These are phyloP conservation scores for Neoscelio sp. DNA, from an alignment of 2,888 invertebrate genomes.

Conservation along the genomic window DNA sequence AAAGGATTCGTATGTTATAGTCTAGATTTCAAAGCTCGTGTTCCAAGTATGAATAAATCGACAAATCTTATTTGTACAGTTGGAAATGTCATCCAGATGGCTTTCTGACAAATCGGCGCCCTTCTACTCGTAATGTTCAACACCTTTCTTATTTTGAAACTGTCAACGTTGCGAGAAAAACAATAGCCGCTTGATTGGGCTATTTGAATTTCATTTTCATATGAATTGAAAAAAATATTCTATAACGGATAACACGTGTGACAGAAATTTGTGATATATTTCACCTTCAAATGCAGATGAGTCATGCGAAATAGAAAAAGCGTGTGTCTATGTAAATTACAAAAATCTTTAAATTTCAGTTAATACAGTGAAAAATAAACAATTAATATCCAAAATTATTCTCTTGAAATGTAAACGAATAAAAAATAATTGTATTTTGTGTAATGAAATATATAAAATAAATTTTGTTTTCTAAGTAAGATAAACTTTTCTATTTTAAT, in stretches of 20 bases:
- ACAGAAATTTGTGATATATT: constrained; percentile 14
- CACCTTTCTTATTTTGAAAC: constrained; percentile 54
- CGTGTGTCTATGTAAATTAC: no score
- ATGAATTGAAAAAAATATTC: constrained; percentile 35
- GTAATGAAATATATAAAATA: no score
- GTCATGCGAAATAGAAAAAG: not conserved
- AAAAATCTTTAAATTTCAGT: no score
- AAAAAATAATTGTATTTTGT: no score
- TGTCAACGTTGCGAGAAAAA: constrained; percentile 56
- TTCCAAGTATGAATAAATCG: constrained; percentile 54
- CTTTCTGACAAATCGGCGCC: constrained; percentile 57
- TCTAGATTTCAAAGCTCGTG: constrained; percentile 40
- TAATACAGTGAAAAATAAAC: no score
- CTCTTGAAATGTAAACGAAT: no score
- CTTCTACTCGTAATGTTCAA: constrained; percentile 38
- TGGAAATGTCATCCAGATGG: constrained; percentile 59
- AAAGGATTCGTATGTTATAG: constrained; percentile 36
- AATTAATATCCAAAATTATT: no score
- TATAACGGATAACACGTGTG: constrained; percentile 2
- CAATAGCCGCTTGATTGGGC: constrained; percentile 57
- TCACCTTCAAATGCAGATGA: constrained; percentile 6
- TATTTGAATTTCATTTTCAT: constrained; percentile 58
- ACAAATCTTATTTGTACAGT: constrained; percentile 64
- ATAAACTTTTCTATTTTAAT: no score
- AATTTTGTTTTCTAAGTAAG: no score